Conservation (phyloP, 2,888 invertebrate genomes). For the Branchinecta sandiegonensis region DNA sequence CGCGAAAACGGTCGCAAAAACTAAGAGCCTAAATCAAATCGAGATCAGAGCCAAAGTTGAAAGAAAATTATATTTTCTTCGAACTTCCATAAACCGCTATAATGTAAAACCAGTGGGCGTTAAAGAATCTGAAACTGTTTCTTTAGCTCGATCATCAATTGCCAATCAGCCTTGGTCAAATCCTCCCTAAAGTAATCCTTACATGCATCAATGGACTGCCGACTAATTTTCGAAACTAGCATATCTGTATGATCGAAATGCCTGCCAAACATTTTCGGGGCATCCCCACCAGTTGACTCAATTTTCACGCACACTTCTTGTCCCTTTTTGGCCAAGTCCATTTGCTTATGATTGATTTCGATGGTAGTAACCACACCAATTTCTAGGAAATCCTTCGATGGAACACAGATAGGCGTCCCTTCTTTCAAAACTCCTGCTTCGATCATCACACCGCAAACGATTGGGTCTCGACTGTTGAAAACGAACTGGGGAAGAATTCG, state of each 20-base stretch:
- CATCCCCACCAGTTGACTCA: constrained; percentile 90
- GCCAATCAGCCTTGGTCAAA: constrained; percentile 92
- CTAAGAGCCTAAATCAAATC: no score
- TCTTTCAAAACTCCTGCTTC: constrained; percentile 90
- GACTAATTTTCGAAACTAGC: constrained; percentile 90
- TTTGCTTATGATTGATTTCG: constrained; percentile 85
- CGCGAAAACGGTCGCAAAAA: no score
- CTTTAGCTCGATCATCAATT: constrained; percentile 94
- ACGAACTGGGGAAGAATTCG: constrained; percentile 63
- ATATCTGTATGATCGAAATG: constrained; percentile 95
- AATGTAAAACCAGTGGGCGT: constrained; percentile 27
- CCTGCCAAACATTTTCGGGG: constrained; percentile 95
- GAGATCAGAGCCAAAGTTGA: no score
- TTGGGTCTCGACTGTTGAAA: constrained; percentile 97
- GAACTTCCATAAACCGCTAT: no score
- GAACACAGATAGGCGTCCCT: constrained; percentile 39
- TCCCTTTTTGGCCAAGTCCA: constrained; percentile 88
- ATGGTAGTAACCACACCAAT: constrained; percentile 88
- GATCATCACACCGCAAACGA: constrained; percentile 87
- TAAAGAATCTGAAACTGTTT: constrained; percentile 91
- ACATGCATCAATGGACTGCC: constrained; percentile 96
- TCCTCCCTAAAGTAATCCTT: constrained; percentile 99
- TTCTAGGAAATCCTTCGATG: constrained; percentile 63
- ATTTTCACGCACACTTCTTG: constrained; percentile 94
- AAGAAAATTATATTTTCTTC: no score